Evolutionary conservation across 1,140 invertebrate species (phyloP).

Genomic region (Bombus sibiricus): DNA sequence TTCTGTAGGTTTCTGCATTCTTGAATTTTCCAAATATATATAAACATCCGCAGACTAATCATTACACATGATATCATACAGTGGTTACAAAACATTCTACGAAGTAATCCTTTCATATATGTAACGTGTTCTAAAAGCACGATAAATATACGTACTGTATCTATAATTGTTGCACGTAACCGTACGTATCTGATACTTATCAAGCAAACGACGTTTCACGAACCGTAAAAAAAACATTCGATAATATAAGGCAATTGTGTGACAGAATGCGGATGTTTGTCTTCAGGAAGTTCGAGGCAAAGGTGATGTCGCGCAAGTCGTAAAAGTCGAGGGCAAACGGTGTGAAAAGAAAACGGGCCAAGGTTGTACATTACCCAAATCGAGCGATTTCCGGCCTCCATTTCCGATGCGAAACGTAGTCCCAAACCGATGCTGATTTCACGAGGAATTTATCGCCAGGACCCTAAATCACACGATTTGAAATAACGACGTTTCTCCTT

Average conservation of each 20-base stretch:
- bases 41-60: no score
- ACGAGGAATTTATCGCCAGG: neutral
- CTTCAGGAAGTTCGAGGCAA: slow-evolving; percentile 30
- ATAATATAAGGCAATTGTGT: neutral
- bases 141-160: neutral
- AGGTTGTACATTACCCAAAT: slow-evolving; percentile 19
- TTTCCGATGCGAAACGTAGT: neutral
- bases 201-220: no score
- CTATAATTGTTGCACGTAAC: no score
- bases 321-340: neutral
- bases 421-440: neutral
- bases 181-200: neutral
- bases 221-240: neutral
- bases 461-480: slow-evolving; percentile 9
- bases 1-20: no score
- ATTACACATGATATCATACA: no score
- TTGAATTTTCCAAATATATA: no score
- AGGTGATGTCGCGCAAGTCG: neutral
- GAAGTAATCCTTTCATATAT: neutral
- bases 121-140: neutral
- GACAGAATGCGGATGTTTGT: slow-evolving; percentile 31
- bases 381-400: slow-evolving; percentile 27
- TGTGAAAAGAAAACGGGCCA: slow-evolving; percentile 19
- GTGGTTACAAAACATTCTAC: no score
- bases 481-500: neutral